Conservation (phyloP, 2,888 invertebrate genomes). For the Tricholauxania praeusta region DNA sequence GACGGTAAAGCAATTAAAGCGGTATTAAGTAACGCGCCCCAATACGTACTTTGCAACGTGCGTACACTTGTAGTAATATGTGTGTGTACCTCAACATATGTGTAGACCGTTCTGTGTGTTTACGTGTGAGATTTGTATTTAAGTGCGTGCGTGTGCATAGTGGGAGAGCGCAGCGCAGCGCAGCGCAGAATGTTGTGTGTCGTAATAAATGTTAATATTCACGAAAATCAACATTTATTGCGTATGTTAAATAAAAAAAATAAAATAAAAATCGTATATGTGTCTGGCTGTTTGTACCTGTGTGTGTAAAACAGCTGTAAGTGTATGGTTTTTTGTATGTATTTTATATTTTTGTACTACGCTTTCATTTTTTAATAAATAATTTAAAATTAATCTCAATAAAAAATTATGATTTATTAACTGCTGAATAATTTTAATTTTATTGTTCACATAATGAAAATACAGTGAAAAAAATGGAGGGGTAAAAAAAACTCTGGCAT, state of each 20-base stretch:
- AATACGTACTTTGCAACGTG: constrained; percentile 28
- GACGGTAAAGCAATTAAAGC: constrained; percentile 60
- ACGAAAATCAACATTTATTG: constrained; percentile 64
- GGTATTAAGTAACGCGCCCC: constrained; percentile 55
- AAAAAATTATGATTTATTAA: constrained; percentile 30
- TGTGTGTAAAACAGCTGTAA: constrained; percentile 25
- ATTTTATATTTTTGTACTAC: constrained; percentile 31
- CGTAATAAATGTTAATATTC: constrained; percentile 63
- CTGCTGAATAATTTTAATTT: constrained; percentile 15
- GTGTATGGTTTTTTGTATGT: constrained; percentile 19
- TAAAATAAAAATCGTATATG: too few relatives aligned
- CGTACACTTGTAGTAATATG: constrained; percentile 4
- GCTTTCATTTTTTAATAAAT: constrained; percentile 4
- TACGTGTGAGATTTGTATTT: neutral
- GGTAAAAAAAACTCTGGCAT: too few relatives aligned
- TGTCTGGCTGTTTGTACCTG: constrained; percentile 35
- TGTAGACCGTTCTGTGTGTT: constrained; percentile 34
- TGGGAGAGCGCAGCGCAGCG: too few relatives aligned
- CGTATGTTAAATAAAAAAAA: constrained; percentile 39
- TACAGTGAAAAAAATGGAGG: too few relatives aligned
- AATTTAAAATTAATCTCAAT: constrained; percentile 24
- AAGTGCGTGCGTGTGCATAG: constrained; percentile 18
- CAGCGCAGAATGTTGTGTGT: constrained; percentile 50
- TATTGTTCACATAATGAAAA: too few relatives aligned
- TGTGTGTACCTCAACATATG: constrained; percentile 36